These are phyloP conservation scores for Leptinotarsa texana DNA, from an alignment of 1,140 invertebrate species.

Conservation along the genomic window DNA sequence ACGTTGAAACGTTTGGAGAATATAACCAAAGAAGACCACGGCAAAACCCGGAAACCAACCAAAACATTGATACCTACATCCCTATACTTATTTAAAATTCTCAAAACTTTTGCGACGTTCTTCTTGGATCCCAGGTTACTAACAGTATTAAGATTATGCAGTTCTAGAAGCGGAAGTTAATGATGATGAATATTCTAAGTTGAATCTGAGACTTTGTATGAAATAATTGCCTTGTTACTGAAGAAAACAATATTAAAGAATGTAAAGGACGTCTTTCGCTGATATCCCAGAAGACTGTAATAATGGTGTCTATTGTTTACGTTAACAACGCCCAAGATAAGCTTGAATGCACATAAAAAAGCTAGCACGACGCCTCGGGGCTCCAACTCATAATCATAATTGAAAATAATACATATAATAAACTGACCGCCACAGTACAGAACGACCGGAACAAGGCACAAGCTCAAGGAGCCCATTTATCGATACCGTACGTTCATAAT, in stretches of 20 bases:
- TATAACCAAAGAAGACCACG: too few species aligned
- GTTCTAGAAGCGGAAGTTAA: too few species aligned
- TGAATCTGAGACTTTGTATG: neutral
- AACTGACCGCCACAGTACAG: slow-evolving; percentile 1
- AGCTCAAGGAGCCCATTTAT: slow-evolving; percentile 4
- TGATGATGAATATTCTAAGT: too few species aligned
- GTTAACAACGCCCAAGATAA: slow-evolving; percentile 5
- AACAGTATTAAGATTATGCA: too few species aligned
- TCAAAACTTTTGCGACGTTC: too few species aligned
- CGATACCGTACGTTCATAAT: neutral
- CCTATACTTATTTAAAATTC: too few species aligned
- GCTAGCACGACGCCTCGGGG: neutral
- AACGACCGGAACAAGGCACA: neutral
- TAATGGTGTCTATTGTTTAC: slow-evolving; percentile 5
- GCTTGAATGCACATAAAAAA: neutral
- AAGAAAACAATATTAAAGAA: neutral
- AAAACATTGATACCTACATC: too few species aligned
- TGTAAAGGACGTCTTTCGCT: neutral
- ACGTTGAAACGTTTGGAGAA: too few species aligned
- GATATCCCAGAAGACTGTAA: neutral
- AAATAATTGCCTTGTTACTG: neutral
- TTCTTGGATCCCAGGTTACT: too few species aligned
- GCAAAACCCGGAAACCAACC: too few species aligned
- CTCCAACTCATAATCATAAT: slow-evolving; percentile 1
- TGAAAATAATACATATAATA: slow-evolving; percentile 7